Percentiles rank a stretch among this genome's conserved stretches.
Conservation (phyloP, 2,888 invertebrate genomes). For the Polylopha cassiicola region DNA sequence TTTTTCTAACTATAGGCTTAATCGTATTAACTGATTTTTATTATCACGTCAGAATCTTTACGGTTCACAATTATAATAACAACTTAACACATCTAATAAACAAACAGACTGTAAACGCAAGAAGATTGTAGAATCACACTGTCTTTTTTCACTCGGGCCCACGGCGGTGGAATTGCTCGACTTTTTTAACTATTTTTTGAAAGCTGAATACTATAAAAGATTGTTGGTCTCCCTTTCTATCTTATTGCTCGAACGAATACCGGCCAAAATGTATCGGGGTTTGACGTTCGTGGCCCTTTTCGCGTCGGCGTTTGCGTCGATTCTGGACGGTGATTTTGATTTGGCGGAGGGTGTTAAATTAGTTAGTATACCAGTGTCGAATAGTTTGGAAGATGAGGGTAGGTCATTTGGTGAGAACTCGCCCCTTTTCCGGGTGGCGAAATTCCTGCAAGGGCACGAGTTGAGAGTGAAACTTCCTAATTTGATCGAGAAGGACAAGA, state of each 20-base stretch:
- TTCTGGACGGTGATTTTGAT: conserved; percentile 72
- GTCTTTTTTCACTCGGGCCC: conserved; percentile 36
- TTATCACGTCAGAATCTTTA: too few relatives aligned
- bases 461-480: conserved; percentile 83
- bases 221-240: conserved; percentile 51
- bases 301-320: conserved; percentile 38
- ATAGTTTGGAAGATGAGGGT: conserved; percentile 67
- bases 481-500: conserved; percentile 80
- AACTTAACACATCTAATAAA: conserved; percentile 1
- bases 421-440: conserved; percentile 77
- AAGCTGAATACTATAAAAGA: conserved; percentile 65
- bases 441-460: conserved; percentile 84
- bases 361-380: conserved; percentile 71
- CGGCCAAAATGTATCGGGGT: conserved; percentile 59
- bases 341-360: conserved; percentile 81
- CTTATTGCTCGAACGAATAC: conserved; percentile 56
- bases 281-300: conserved; percentile 37
- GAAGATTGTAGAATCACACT: conserved; percentile 39
- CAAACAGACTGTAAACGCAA: conserved; percentile 31
- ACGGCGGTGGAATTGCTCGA: conserved; percentile 48
- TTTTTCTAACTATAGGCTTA: too few relatives aligned
- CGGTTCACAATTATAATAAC: too few relatives aligned
- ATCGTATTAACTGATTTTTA: too few relatives aligned
- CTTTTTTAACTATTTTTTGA: conserved; percentile 59
- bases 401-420: conserved; percentile 71